Evolutionary conservation across 2,113 vertebrate genomes (phyloP), one percentile per base, ranked within the genome.

Genomic region (Cervus canadensis): DNA sequence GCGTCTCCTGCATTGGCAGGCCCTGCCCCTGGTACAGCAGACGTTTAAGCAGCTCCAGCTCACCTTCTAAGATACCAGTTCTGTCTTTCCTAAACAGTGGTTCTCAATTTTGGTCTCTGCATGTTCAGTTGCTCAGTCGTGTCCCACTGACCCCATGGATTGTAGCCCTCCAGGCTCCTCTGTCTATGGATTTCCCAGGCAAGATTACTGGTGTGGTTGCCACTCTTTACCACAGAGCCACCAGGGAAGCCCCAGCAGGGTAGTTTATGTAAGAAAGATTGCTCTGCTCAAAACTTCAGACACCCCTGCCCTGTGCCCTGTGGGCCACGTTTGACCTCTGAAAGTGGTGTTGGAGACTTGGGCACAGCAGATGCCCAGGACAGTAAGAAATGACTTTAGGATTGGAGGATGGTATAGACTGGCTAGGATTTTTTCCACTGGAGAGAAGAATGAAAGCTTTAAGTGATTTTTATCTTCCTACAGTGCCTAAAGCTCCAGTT

Each of bases 381-480:
- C 6, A n/a, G 40, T 59, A 19, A 59, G 13, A 78, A 45, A 13
- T 81, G 79, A 84, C 82, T n/a, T 83, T 33, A 40, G n/a, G 19
- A 79, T 30, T 87, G 48, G 59, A 95, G 59, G 43, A 54, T 14
- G 60, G 11, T 19, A 2, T n/a, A 89, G 17, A 78, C 36, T 8
- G 16, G 52, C 3, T 10, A 19, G 25, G 7, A 6, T 28, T 60
- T 71, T 91, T 92, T 74, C 83, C 64, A 26, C 85, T 36, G 48
- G 6, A 62, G 28, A 96, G 7, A 19, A 94, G 92, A 93, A 62
- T 7, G 15, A 94, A 87, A 56, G 54, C 60, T 84, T 79, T 40
- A 56, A 89, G 57, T 79, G 13, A 12, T 74, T 96, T 89, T 96
- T 89, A 86, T 96, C 30, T 83, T 89, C 36, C 54, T 40, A 56